Conservation (phyloP, 2,113 vertebrate species). For the Mormyrus iriodes region DNA sequence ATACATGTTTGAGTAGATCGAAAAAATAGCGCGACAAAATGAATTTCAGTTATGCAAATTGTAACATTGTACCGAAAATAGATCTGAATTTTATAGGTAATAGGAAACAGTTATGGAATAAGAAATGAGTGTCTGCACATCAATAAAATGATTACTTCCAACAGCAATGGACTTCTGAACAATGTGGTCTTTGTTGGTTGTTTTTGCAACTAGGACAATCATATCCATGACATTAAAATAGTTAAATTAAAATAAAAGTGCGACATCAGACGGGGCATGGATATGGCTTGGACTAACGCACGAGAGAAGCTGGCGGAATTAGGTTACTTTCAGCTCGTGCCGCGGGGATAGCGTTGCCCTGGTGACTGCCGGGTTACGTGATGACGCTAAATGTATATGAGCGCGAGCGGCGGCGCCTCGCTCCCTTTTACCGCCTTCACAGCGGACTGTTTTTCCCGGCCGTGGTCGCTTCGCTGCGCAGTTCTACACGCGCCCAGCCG, state of each 20-base stretch:
- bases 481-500: constrained; percentile 33
- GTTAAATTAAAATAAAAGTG: neutral
- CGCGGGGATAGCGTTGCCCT: constrained; percentile 50
- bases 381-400: constrained; percentile 92
- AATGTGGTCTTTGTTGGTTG: neutral
- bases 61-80: neutral
- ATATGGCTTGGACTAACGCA: neutral
- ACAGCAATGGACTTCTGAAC: neutral
- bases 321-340: constrained; percentile 51
- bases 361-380: constrained; percentile 70
- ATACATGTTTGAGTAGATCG: neutral
- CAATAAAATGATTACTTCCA: neutral
- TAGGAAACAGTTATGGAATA: neutral
- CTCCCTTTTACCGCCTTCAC: constrained; percentile 83
- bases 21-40: neutral
- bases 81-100: neutral
- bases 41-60: constrained; percentile 3
- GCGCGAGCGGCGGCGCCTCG: constrained; percentile 72
- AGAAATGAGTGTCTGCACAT: neutral
- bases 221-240: neutral
- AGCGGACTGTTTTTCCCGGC: constrained; percentile 64
- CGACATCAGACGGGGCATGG: neutral
- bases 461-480: constrained; percentile 59
- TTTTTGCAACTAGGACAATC: neutral
- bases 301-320: neutral